These are phyloP conservation scores for Philaethria dido DNA, from an alignment of 2,888 invertebrate genomes.

Conservation along the genomic window DNA sequence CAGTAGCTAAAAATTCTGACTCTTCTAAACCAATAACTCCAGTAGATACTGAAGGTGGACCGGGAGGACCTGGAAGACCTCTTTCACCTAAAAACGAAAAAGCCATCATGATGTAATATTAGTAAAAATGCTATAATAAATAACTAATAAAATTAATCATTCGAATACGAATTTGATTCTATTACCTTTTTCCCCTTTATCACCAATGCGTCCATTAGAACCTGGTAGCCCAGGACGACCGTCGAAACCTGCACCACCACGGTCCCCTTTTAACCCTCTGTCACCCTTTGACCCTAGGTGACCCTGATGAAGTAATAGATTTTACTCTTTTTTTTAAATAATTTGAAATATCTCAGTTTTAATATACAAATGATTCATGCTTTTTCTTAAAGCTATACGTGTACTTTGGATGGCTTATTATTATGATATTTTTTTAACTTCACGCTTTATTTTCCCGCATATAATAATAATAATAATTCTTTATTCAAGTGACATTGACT, in stretches of 20 bases:
- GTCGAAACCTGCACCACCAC: conserved; percentile 85
- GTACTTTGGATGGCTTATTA: background rate
- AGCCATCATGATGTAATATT: too few species aligned
- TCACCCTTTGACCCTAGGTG: conserved; percentile 81
- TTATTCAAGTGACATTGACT: too few species aligned
- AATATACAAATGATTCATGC: too few species aligned
- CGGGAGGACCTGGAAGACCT: conserved; percentile 76
- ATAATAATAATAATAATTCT: too few species aligned
- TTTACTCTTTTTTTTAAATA: too few species aligned
- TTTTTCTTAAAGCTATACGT: too few species aligned
- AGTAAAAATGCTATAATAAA: too few species aligned
- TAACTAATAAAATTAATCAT: background rate
- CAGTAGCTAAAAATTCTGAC: conserved; percentile 60
- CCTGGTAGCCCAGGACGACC: conserved; percentile 86
- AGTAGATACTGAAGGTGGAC: conserved; percentile 58
- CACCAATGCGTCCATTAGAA: conserved; percentile 84
- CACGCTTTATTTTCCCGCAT: too few species aligned
- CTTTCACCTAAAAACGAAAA: conserved; percentile 73
- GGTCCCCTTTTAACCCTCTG: conserved; percentile 86
- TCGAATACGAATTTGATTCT: background rate
- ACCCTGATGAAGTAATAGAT: conserved; percentile 56
- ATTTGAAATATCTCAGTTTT: too few species aligned
- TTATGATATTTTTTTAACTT: too few species aligned
- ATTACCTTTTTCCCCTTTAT: conserved; percentile 88
- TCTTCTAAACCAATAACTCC: conserved; percentile 59